Percentiles rank a stretch among this genome's conserved stretches.
These are phyloP conservation scores for Euschistus heros DNA, from an alignment of 1,140 invertebrate genomes.

Conservation along the genomic window DNA sequence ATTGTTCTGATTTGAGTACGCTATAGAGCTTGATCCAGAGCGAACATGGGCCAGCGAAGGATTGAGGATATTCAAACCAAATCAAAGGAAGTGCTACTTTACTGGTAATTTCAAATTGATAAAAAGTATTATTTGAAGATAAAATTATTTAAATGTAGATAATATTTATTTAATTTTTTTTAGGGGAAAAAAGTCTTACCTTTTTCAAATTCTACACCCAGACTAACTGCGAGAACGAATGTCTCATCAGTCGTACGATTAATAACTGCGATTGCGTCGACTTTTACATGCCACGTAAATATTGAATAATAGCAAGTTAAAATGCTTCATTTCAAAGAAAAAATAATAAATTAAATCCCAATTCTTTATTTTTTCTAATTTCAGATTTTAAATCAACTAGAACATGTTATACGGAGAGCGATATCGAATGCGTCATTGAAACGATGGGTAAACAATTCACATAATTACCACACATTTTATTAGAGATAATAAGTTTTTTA, in stretches of 20 bases:
- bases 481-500: no score
- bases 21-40: not conserved
- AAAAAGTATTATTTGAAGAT: not conserved
- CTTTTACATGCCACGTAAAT: constrained; percentile 14
- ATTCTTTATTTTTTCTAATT: not conserved
- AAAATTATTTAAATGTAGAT: not conserved
- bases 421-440: not conserved
- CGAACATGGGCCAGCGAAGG: not conserved
- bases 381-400: not conserved
- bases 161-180: not conserved
- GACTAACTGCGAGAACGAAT: not conserved
- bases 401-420: not conserved
- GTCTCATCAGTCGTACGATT: not conserved
- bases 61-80: not conserved
- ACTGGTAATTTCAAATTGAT: not conserved
- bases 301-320: no score
- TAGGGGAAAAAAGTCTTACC: not conserved
- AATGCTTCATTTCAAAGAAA: not conserved
- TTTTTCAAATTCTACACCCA: not conserved
- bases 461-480: not conserved
- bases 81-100: not conserved
- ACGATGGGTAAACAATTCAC: not conserved
- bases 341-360: not conserved
- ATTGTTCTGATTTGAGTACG: not conserved
- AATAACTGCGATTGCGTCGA: not conserved